phyloP scores from a whole-genome alignment of 2,888 invertebrate genomes.

The Leptinotarsa juncta region DNA sequence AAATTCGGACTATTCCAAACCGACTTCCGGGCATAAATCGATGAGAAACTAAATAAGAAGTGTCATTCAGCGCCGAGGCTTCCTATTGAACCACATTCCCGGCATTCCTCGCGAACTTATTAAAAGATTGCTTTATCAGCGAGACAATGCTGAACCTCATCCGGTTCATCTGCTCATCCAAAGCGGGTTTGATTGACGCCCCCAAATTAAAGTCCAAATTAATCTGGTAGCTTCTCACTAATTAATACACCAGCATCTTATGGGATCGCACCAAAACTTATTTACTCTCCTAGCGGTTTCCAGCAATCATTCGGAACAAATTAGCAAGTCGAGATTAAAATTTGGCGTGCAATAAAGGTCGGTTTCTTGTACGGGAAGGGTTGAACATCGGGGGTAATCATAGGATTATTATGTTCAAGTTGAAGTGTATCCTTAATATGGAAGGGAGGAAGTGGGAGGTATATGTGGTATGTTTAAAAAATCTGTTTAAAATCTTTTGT shows the following conservation, averaged over 20 bases:
- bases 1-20: background rate
- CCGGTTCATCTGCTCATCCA: constrained; percentile 51
- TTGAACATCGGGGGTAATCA: constrained; percentile 7
- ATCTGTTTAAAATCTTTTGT: no score
- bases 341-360: constrained; percentile 33
- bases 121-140: constrained; percentile 64
- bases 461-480: no score
- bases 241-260: constrained; percentile 62
- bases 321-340: constrained; percentile 41
- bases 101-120: constrained; percentile 57
- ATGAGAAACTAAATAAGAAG: constrained; percentile 7
- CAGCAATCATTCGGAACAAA: constrained; percentile 44
- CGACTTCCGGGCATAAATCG: background rate
- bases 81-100: constrained; percentile 35
- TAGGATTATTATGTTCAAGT: background rate
- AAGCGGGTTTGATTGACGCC: constrained; percentile 58
- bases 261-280: constrained; percentile 45
- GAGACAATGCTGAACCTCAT: constrained; percentile 60
- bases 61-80: background rate
- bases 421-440: background rate
- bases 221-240: constrained; percentile 59
- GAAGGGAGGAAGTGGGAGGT: background rate
- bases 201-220: constrained; percentile 61
- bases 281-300: constrained; percentile 27
- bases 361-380: constrained; percentile 16